Percentiles rank a stretch among this genome's conserved stretches.
phyloP scores from a whole-genome alignment of 2,888 invertebrate species.

The Euproctis similis region DNA sequence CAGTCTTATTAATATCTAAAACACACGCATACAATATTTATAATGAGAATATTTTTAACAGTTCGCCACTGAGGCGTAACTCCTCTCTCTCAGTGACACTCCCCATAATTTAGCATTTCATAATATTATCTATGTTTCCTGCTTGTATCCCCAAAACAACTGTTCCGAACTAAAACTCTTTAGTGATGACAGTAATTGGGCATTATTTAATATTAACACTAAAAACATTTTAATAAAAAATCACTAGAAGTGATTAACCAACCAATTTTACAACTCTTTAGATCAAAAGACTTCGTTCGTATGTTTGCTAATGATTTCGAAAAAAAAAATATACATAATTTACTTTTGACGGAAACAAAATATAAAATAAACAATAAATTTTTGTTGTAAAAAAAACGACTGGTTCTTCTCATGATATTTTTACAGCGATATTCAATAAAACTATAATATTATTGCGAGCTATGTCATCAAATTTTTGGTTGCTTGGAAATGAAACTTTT shows the following conservation, averaged over 20 bases:
- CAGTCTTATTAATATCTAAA: too few relatives aligned
- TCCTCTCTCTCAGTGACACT: conserved; percentile 13
- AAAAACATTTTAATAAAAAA: conserved; percentile 28
- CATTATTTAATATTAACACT: conserved; percentile 28
- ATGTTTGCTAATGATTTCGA: conserved; percentile 19
- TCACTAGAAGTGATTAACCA: conserved; percentile 20
- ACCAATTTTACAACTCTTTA: conserved; percentile 20
- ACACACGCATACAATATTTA: too few relatives aligned
- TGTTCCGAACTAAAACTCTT: conserved; percentile 18
- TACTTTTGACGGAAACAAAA: conserved; percentile 59
- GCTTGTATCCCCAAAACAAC: conserved; percentile 10
- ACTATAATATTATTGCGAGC: conserved; percentile 65
- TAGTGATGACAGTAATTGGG: conserved; percentile 27
- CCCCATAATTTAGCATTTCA: conserved; percentile 16
- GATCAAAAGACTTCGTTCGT: conserved; percentile 28
- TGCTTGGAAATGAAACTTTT: conserved; percentile 46
- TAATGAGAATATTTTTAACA: conserved; percentile 13
- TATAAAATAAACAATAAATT: conserved; percentile 62
- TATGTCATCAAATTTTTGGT: conserved; percentile 46
- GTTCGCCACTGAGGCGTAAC: conserved; percentile 14
- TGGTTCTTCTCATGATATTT: conserved; percentile 54
- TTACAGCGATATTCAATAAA: conserved; percentile 52
- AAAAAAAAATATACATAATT: conserved; percentile 35
- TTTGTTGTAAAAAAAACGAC: conserved; percentile 25
- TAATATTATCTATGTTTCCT: conserved; percentile 25